These are phyloP conservation scores for Taenaris catops DNA, from an alignment of 2,888 invertebrate genomes.

Conservation along the genomic window DNA sequence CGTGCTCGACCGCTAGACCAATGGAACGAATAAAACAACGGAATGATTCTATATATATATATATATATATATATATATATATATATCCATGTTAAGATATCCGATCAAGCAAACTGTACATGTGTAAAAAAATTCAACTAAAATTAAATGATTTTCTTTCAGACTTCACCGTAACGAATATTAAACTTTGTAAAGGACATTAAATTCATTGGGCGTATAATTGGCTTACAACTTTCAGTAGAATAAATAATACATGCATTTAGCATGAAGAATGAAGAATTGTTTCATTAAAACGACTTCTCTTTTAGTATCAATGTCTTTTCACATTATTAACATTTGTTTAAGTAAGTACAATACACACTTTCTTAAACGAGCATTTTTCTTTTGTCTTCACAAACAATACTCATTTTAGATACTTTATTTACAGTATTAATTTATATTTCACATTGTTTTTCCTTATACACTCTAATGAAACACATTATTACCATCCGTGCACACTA, in stretches of 20 bases:
- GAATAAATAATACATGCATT: constrained; percentile 1
- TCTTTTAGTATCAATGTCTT: constrained; percentile 3
- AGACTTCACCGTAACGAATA: constrained; percentile 28
- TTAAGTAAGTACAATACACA: background rate
- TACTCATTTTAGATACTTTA: background rate
- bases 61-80: too few relatives aligned
- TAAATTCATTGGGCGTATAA: constrained; percentile 17
- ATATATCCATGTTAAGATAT: too few relatives aligned
- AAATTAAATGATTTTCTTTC: too few relatives aligned
- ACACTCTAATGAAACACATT: too few relatives aligned
- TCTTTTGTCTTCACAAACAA: too few relatives aligned
- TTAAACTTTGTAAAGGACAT: constrained; percentile 22
- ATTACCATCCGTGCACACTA: constrained; percentile 52
- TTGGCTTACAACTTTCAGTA: constrained; percentile 12
- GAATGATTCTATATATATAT: too few relatives aligned
- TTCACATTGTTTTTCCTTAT: too few relatives aligned
- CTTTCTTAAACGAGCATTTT: too few relatives aligned
- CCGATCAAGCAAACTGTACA: too few relatives aligned
- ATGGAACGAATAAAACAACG: too few relatives aligned
- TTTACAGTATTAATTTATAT: constrained; percentile 11
- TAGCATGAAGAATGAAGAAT: constrained; percentile 3
- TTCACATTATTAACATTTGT: background rate
- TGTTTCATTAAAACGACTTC: background rate
- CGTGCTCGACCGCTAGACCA: too few relatives aligned
- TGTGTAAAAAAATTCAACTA: too few relatives aligned